Base-by-base conservation (phyloP, 2,797 vertebrate species). In the Enteromius viviparus region DNA sequence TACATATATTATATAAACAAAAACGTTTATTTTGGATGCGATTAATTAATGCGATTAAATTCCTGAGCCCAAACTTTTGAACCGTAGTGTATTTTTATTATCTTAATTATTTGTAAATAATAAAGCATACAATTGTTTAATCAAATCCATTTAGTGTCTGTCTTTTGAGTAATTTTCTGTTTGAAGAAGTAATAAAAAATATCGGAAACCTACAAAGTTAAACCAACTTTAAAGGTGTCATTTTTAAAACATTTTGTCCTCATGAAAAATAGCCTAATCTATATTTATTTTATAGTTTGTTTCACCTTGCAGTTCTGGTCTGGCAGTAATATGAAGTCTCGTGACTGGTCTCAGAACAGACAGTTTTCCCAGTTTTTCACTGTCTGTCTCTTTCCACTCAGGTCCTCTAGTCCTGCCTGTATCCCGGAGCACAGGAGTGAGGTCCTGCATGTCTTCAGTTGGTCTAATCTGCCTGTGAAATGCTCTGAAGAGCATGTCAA, bases 301-400 rank as follows among this genome's bases (percentile, higher is more conserved):
- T 5, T 91, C 58, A 95, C 96, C 96, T 90, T 94, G 94, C 21
- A 94, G 85, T 72, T 94, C 92, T 60, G 93, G 92, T 85, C 89
- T 93, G 17, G 94, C 90, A 32, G 91, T 95, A 84, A 96, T 90
- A 23, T 92, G 85, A 68, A 96, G 90, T 77, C 92, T 91, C 65
- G 89, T 89, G 82, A 92, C 89, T 23, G 89, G 82, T 74, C 92
- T 91, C 88, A 96, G 89, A 75, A 89, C 68, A n/a, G 89, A 89
- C 76, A 94, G 84, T 12, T 91, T 90, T 60, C 89, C 77, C 3
- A 75, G 75, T 74, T 49, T 88, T 81, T 85, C 77, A 72, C 72
- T 71, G 1, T 85, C 4, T 70, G 85, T n/a, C 32, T 81, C 76
- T 32, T 68, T 15, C n/a, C 21, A 69, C 9, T 12, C 37, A 21